A percentile compares a stretch with the other conserved stretches of the same genome.
Conservation (phyloP, 2,888 invertebrate species). For the Nomada fucata region DNA sequence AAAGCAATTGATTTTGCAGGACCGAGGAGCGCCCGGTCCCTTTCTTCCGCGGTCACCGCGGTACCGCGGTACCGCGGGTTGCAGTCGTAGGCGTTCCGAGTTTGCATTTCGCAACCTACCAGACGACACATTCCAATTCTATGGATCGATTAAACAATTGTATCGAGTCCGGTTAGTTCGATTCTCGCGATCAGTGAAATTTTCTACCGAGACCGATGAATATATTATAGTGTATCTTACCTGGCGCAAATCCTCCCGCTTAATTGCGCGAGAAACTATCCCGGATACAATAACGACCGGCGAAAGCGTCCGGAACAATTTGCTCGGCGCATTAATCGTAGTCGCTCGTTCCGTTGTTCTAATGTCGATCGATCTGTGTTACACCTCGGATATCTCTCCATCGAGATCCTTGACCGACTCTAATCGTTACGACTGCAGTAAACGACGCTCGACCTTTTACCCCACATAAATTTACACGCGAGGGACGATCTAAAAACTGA, state of each 20-base stretch:
- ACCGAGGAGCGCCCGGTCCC: background rate
- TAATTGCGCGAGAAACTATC: slow-evolving; percentile 40
- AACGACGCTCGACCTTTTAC: slow-evolving; percentile 24
- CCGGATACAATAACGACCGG: slow-evolving; percentile 29
- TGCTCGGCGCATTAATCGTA: slow-evolving; percentile 28
- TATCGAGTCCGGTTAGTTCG: background rate
- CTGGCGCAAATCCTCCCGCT: background rate
- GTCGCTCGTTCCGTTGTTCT: slow-evolving; percentile 14
- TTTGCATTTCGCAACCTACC: background rate
- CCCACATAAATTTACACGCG: background rate
- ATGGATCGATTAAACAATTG: background rate
- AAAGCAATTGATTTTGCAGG: slow-evolving; percentile 34
- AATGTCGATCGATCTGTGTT: slow-evolving; percentile 35
- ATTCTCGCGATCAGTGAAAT: slow-evolving; percentile 8
- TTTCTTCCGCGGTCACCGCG: background rate
- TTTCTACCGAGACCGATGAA: background rate
- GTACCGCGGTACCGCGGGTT: background rate
- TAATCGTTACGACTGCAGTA: slow-evolving; percentile 38
- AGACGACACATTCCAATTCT: background rate
- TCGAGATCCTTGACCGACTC: slow-evolving; percentile 48
- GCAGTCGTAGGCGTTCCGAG: background rate
- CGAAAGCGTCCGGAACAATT: slow-evolving; percentile 34
- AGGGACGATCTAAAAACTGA: background rate
- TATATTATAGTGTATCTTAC: slow-evolving; percentile 22
- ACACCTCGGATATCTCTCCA: slow-evolving; percentile 26